These are phyloP conservation scores for Ellobius talpinus DNA, from an alignment of 2,113 vertebrate genomes.

Conservation along the genomic window DNA sequence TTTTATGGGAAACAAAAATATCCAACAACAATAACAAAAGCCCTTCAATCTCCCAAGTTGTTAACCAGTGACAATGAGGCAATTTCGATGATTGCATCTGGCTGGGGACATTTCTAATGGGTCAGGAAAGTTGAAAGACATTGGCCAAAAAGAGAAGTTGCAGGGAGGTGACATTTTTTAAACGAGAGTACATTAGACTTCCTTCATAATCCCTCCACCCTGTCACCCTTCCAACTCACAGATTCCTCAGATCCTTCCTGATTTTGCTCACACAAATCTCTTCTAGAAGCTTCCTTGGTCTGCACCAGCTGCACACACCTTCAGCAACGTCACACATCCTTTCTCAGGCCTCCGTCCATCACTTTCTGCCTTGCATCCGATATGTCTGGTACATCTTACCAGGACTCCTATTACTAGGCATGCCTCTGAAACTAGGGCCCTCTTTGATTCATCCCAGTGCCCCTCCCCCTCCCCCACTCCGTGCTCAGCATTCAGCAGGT, in stretches of 20 bases:
- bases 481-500: conserved; percentile 36
- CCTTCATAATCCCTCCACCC: conserved; percentile 18
- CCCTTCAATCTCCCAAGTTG: conserved; percentile 68
- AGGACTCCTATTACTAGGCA: not conserved
- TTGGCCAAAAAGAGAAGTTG: conserved; percentile 64
- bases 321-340: not conserved
- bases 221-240: not conserved
- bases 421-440: not conserved
- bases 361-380: not conserved
- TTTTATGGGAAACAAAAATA: conserved; percentile 82
- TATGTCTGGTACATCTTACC: not conserved
- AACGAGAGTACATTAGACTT: conserved; percentile 3
- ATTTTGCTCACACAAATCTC: not conserved
- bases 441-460: not conserved
- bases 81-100: conserved; percentile 64
- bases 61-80: conserved; percentile 72
- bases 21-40: conserved; percentile 78
- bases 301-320: not conserved
- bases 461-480: not conserved
- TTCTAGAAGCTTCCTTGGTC: conserved; percentile 41
- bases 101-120: conserved; percentile 66
- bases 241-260: conserved; percentile 33
- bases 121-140: conserved; percentile 57
- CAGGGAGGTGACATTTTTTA: conserved; percentile 52
- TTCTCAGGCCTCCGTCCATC: conserved; percentile 8